Conservation (phyloP, 2,888 invertebrate species). For the Zonitis immaculata region DNA sequence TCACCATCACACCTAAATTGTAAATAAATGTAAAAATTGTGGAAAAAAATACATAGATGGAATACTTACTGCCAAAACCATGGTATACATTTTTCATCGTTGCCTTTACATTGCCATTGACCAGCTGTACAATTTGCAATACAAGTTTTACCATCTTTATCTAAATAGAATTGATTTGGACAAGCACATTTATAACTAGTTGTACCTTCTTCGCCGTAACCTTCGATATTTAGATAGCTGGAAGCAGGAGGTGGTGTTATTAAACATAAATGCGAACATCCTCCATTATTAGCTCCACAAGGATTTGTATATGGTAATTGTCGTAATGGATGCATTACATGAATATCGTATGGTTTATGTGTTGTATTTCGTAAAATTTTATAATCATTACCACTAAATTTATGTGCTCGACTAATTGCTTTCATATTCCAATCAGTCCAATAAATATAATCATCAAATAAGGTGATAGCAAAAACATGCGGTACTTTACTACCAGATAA, state of each 20-base stretch:
- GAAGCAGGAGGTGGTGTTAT: conserved; percentile 78
- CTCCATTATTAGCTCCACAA: conserved; percentile 88
- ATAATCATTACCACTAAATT: conserved; percentile 77
- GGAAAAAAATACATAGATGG: too few relatives aligned
- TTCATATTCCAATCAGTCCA: conserved; percentile 99
- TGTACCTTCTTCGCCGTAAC: conserved; percentile 74
- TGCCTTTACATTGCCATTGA: conserved; percentile 71
- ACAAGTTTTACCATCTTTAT: conserved; percentile 79
- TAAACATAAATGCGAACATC: conserved; percentile 93
- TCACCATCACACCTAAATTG: conserved; percentile 96
- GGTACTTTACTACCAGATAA: conserved; percentile 79
- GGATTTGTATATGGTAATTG: conserved; percentile 86
- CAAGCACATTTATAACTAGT: conserved; percentile 79
- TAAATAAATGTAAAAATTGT: too few relatives aligned
- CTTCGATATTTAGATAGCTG: conserved; percentile 71
- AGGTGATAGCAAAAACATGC: conserved; percentile 90
- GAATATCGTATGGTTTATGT: conserved; percentile 91
- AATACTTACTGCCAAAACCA: conserved; percentile 82
- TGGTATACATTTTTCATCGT: conserved; percentile 68
- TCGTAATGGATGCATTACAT: conserved; percentile 83
- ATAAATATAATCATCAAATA: conserved; percentile 90
- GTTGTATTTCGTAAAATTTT: conserved; percentile 81
- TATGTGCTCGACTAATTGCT: conserved; percentile 85
- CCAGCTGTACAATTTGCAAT: conserved; percentile 91
- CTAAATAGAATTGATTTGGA: conserved; percentile 88